A percentile compares a stretch with the other conserved stretches of the same genome.
phyloP scores from a whole-genome alignment of 2,888 invertebrate species.

The Pasiphila rectangulata region DNA sequence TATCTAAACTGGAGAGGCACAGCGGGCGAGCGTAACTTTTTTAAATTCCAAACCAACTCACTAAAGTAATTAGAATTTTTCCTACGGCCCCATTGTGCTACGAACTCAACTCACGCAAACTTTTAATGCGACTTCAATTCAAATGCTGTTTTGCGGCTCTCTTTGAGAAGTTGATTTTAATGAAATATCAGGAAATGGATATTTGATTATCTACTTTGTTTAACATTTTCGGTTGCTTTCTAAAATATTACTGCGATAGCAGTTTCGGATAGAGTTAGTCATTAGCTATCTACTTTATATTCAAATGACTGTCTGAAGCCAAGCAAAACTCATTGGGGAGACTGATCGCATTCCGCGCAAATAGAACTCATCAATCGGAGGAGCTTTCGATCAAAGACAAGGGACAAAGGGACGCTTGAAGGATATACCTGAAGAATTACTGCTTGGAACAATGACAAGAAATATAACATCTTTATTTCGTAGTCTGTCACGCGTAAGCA shows the following conservation, averaged over 20 bases:
- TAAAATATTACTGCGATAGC: not conserved
- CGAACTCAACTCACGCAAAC: slow-evolving; percentile 72
- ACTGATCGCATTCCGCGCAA: slow-evolving; percentile 56
- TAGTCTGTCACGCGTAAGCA: slow-evolving; percentile 31
- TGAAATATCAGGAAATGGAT: slow-evolving; percentile 51
- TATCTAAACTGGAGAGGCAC: slow-evolving; percentile 45
- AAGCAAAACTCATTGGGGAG: slow-evolving; percentile 59
- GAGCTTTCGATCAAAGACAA: slow-evolving; percentile 72
- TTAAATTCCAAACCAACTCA: slow-evolving; percentile 67
- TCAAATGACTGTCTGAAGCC: slow-evolving; percentile 29
- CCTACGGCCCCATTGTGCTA: slow-evolving; percentile 71
- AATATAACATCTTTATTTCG: slow-evolving; percentile 46
- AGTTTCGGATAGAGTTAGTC: slow-evolving; percentile 18
- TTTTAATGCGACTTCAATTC: slow-evolving; percentile 78
- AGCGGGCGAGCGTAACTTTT: slow-evolving; percentile 61
- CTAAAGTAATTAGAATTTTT: slow-evolving; percentile 78
- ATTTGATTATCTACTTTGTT: slow-evolving; percentile 30
- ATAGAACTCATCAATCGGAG: slow-evolving; percentile 72
- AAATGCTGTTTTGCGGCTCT: slow-evolving; percentile 73
- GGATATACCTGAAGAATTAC: slow-evolving; percentile 66
- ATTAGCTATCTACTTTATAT: slow-evolving; percentile 19
- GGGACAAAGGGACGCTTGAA: slow-evolving; percentile 63
- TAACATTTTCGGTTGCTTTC: too few relatives aligned
- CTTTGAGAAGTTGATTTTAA: slow-evolving; percentile 64
- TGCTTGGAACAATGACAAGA: slow-evolving; percentile 51